Conservation (phyloP, 2,888 invertebrate species). For the Phaedon cochleariae region DNA sequence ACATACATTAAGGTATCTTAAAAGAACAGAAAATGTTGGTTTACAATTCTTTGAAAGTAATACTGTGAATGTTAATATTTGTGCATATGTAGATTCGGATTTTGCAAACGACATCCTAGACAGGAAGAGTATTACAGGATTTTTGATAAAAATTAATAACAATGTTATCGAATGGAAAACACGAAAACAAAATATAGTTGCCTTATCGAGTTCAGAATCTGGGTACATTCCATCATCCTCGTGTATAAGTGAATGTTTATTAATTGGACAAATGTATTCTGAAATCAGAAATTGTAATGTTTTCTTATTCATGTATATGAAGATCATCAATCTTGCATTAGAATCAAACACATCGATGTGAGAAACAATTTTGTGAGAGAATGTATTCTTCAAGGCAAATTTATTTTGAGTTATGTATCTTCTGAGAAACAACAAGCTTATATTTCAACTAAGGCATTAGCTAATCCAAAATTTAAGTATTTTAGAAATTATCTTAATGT, state of each 20-base stretch:
- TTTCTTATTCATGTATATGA: conserved; percentile 11
- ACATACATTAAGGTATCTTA: conserved; percentile 31
- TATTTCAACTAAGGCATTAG: no score
- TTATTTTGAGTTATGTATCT: no score
- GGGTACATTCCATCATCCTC: conserved; percentile 23
- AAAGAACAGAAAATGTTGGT: conserved; percentile 30
- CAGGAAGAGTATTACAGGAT: conserved; percentile 40
- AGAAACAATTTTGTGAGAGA: neutral
- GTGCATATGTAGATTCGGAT: conserved; percentile 38
- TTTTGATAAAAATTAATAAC: conserved; percentile 29
- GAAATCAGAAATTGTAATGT: conserved; percentile 15
- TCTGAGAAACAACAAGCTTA: no score
- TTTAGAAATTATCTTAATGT: no score
- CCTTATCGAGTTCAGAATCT: conserved; percentile 22
- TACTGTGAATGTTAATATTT: conserved; percentile 10
- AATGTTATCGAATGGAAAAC: conserved; percentile 38
- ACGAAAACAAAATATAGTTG: conserved; percentile 29
- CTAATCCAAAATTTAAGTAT: no score
- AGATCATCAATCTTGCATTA: neutral
- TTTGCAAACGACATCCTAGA: conserved; percentile 37
- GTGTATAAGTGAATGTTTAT: conserved; percentile 19
- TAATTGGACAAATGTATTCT: conserved; percentile 21
- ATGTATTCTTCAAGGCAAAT: no score
- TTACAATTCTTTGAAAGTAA: conserved; percentile 30
- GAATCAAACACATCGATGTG: neutral